Conservation (phyloP, 37 sponge, comb jelly and placozoan species). For the Hormiphora californensis region DNA sequence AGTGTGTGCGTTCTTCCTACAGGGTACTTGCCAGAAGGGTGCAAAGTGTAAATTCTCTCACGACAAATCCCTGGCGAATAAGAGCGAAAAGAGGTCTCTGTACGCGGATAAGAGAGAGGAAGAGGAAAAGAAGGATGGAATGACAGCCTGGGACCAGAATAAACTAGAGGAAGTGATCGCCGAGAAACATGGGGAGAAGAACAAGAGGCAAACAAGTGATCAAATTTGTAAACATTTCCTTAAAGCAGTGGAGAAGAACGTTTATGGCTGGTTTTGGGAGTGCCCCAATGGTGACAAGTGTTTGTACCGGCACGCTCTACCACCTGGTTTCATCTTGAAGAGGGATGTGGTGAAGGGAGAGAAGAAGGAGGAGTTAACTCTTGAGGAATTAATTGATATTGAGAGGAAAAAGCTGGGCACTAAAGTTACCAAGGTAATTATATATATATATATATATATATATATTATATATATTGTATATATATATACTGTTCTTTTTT, state of each 20-base stretch:
- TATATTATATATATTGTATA: no score
- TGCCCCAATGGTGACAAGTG: conserved; percentile 93
- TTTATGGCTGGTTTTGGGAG: conserved; percentile 99
- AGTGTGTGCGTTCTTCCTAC: conserved; percentile 90
- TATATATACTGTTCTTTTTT: no score
- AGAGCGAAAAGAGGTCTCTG: conserved; percentile 85
- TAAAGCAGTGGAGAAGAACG: conserved; percentile 83
- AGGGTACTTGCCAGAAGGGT: conserved; percentile 91
- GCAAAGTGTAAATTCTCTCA: conserved; percentile 99
- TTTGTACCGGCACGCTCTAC: conserved; percentile 92
- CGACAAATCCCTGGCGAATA: conserved; percentile 71
- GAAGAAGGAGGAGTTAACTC: conserved; percentile 65
- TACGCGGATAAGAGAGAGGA: conserved; percentile 85
- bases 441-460: no score
- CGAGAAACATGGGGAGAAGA: conserved; percentile 78
- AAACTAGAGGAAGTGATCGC: conserved; percentile 84
- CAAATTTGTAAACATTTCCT: conserved; percentile 96
- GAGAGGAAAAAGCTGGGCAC: conserved; percentile 64
- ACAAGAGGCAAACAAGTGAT: conserved; percentile 61
- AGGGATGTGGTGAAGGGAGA: conserved; percentile 66
- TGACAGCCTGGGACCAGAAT: conserved; percentile 84
- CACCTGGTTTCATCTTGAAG: conserved; percentile 95
- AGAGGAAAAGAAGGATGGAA: conserved; percentile 60
- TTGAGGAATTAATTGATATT: conserved; percentile 92
- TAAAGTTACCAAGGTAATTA: not conserved